Conservation (phyloP, 2,797 vertebrate genomes). For the Spinus olivaceus region DNA sequence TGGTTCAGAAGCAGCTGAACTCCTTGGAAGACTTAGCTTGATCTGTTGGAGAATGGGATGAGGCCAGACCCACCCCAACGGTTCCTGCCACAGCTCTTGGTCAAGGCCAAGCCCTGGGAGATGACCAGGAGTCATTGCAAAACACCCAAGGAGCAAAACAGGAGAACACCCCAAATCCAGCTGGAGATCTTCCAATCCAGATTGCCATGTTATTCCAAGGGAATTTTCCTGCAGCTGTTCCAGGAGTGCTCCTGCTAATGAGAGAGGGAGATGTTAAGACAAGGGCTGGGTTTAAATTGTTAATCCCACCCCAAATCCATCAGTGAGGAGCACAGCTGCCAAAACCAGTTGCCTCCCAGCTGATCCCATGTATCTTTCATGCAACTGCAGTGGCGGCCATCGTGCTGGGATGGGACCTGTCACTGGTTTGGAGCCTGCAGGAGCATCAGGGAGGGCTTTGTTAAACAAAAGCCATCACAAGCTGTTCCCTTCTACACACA, state of each 20-base stretch:
- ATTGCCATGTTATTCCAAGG: neutral
- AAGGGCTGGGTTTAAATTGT: conserved; percentile 30
- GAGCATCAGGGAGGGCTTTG: neutral
- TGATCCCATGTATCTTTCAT: conserved; percentile 47
- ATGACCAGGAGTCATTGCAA: neutral
- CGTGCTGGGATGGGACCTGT: neutral
- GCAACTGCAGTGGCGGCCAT: neutral
- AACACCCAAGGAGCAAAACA: neutral
- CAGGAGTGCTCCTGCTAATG: neutral
- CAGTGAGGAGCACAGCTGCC: neutral
- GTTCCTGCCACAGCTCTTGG: neutral
- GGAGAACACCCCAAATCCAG: neutral
- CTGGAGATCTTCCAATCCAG: neutral
- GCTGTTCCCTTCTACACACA: conserved; percentile 34
- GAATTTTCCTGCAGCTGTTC: neutral
- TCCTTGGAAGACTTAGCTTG: neutral
- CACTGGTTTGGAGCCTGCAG: neutral
- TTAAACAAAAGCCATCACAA: conserved; percentile 18
- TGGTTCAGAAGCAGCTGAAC: neutral
- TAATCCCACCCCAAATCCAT: conserved; percentile 19
- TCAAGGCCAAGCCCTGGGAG: neutral
- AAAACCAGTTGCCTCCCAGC: conserved; percentile 34
- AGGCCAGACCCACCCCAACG: fast-evolving
- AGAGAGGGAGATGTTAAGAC: neutral
- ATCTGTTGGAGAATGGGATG: neutral